Evolutionary conservation across 2,888 invertebrate genomes (phyloP), one percentile per base, ranked within the genome.

Genomic region (Microdon myrmicae): DNA sequence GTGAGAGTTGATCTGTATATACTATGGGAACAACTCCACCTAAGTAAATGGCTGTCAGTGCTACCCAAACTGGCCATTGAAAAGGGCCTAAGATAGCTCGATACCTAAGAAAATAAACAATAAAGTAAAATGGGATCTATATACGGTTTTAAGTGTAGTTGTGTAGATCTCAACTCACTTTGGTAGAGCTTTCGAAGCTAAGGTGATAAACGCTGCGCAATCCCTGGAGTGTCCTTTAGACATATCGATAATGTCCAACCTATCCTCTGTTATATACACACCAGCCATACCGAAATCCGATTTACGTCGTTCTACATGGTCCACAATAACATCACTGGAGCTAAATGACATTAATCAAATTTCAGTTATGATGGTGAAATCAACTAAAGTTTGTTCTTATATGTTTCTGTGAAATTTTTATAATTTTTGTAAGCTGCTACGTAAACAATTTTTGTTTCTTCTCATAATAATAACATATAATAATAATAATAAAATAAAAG

Each of bases 51-150:
- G 85, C 80, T 3, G 87, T 88, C 8, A 92, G 74, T 1, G 88
- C 84, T 12, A 90, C 76, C 92, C 92, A 92, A 5, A 91, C 90
- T 10, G 86, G 85, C 87, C 90, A 90, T 69, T 90, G 88, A 71
- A 92, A 92, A 0, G 91, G 91, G 1, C 92, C 91, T 80, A 92
- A 85, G 45, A 92, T 90, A 1, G 91, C 91, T 17, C 90, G 86
- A 74, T 91, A 91, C 71, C 89, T 89, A 73, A 32, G 76, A 71
- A 34, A 10, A 12, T 19, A 28, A 28, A n/a, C 6, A 8, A 26
- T 28, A 10, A 8, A 37, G 13, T 4, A 23, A 19, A 14, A 1
- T n/a, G 12, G 2, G 7, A 9, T 35, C 7, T 14, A 13, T 29
- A 20, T 9, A 1, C 4, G 23, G 12, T 3, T 13, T 7, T 16